These are phyloP conservation scores for Meghimatium bilineatum DNA, from an alignment of 2,888 invertebrate species.

Conservation along the genomic window DNA sequence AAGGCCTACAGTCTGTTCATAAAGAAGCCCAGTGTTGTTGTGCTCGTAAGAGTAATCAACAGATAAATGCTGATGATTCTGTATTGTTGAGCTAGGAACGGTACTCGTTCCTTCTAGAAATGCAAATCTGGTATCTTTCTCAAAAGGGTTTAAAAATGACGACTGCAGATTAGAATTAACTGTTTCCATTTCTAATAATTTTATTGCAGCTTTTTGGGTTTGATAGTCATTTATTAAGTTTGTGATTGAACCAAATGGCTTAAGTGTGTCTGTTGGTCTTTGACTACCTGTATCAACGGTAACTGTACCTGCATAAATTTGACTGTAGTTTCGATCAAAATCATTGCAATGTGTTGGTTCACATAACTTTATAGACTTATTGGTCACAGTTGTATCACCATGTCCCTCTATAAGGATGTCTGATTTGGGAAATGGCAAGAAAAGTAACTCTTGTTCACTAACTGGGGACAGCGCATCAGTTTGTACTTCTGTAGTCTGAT, in stretches of 20 bases:
- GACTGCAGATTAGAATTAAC: too few species aligned
- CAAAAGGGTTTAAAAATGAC: too few species aligned
- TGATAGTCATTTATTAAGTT: background rate
- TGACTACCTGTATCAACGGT: background rate
- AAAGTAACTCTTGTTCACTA: conserved; percentile 54
- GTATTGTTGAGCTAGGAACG: background rate
- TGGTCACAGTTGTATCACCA: conserved; percentile 27
- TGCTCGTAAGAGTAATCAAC: too few species aligned
- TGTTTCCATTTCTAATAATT: background rate
- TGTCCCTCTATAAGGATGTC: conserved; percentile 58
- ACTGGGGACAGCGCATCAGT: conserved; percentile 55
- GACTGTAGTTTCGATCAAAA: conserved; percentile 30
- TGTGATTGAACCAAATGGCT: background rate
- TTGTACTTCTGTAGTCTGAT: conserved; percentile 53
- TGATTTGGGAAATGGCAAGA: conserved; percentile 53
- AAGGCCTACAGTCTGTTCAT: conserved; percentile 46
- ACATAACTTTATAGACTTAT: background rate
- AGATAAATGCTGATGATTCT: background rate
- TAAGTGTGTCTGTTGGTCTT: background rate
- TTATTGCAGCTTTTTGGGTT: background rate
- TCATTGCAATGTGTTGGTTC: background rate
- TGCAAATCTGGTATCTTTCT: background rate
- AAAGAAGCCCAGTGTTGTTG: background rate
- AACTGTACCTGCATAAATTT: conserved; percentile 20
- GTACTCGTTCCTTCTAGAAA: background rate